Percentiles rank a stretch among this genome's conserved stretches.
Evolutionary conservation across 2,113 vertebrate genomes (phyloP).

Genomic region (Pseudonaja textilis): DNA sequence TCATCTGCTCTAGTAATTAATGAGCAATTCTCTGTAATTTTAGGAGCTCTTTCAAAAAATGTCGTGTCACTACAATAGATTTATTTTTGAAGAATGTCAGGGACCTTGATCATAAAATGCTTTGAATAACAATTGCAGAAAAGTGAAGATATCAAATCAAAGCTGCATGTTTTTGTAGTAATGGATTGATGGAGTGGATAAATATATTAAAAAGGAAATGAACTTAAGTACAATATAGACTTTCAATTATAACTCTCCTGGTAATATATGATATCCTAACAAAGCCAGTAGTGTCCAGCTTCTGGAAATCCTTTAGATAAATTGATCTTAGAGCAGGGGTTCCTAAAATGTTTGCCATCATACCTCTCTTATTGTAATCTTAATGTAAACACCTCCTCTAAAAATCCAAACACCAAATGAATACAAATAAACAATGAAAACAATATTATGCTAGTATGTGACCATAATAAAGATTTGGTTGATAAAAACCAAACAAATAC

Average conservation of each 20-base stretch:
- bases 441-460: neutral
- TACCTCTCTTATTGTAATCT: neutral
- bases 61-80: neutral
- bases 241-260: neutral
- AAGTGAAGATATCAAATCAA: neutral
- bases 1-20: neutral
- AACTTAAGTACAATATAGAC: neutral
- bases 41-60: neutral
- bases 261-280: neutral
- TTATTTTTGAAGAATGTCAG: neutral
- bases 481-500: too few relatives aligned
- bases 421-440: neutral
- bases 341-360: neutral
- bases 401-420: neutral
- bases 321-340: neutral
- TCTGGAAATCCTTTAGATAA: neutral
- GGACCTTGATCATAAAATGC: neutral
- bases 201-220: neutral
- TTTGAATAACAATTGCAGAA: neutral
- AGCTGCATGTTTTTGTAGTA: neutral
- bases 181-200: neutral
- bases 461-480: too few relatives aligned
- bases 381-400: neutral
- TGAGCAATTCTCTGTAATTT: neutral
- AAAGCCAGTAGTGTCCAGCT: neutral